Evolutionary conservation across 2,797 vertebrate genomes (phyloP), one percentile per base, ranked within the genome.

Genomic region (Falco novaeseelandiae): DNA sequence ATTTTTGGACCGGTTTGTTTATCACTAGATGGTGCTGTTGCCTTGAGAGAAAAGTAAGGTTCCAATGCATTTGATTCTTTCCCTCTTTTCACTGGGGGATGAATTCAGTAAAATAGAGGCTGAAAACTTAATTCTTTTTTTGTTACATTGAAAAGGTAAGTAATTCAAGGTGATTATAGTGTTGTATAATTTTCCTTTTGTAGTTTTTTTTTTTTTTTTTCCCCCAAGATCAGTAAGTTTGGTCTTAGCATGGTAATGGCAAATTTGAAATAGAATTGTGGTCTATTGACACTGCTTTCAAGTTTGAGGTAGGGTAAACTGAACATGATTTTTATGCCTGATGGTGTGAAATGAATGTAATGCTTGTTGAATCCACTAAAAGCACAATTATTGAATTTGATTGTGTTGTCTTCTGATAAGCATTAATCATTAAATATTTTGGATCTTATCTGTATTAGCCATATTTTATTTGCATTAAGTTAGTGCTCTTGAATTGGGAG

Each of bases 1-100:
- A 12, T 63, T 83, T 85, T 80, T 40, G 26, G 22, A 1, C 12
- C 82, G 30, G 14, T 67, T 86, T 93, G 23, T 32, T 22, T 79
- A 36, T 95, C 98, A 91, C 95, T 98, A 98, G 98, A 82, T 97
- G 98, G 98, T 90, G 90, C 95, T 94, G 71, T 96, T 96, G 70
- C 62, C 78, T 82, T 74, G 83, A 83, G 76, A 67, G 25, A 25
- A 26, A 49, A 71, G 54, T 58, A 19, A 52, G 69, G 34, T 25
- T n/a, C 14, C 32, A n/a, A 6, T 42, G 15, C 23, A 5, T 69
- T 86, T 58, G 42, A 10, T 1, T 49, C 14, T 78, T 65, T n/a
- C 16, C 10, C 5, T 76, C 7, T 51, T 73, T 61, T 82, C 22
- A 7, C 8, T 21, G 5, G 9, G 61, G 15, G 2, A 40, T 83